Conservation (phyloP, 2,797 vertebrate species). For the Sus cebifrons region DNA sequence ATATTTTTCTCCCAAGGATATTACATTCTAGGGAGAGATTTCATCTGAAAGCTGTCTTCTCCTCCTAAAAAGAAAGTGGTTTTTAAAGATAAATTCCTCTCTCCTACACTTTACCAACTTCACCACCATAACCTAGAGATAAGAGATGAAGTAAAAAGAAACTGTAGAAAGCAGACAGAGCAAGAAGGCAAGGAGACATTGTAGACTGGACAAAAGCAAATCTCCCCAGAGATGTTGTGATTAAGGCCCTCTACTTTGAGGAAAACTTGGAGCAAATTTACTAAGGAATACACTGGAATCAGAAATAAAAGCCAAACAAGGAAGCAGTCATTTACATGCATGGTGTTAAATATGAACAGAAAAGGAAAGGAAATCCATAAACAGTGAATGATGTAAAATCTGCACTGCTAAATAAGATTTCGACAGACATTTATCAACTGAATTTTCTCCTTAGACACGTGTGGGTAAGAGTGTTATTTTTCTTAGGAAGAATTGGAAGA, state of each 20-base stretch:
- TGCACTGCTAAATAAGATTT: neutral
- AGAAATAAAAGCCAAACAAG: conserved; percentile 3
- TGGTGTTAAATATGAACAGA: neutral
- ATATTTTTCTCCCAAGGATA: neutral
- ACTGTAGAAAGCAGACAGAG: neutral
- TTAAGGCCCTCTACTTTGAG: neutral
- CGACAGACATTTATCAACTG: neutral
- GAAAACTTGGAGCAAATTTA: conserved; percentile 14
- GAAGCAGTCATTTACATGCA: neutral
- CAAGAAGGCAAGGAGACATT: neutral
- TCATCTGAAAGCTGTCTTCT: conserved; percentile 43
- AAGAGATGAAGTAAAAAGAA: conserved; percentile 35
- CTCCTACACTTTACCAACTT: neutral
- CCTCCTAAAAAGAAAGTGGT: neutral
- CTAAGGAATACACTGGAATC: neutral
- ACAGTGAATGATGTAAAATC: neutral
- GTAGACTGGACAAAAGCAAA: neutral
- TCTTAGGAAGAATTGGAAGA: neutral
- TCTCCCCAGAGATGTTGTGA: conserved; percentile 8
- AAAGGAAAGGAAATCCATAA: neutral
- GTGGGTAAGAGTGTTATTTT: neutral
- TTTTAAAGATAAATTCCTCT: conserved; percentile 33
- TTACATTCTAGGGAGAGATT: neutral
- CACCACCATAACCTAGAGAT: neutral
- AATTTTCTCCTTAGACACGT: neutral